Percentiles rank a stretch among this genome's conserved stretches.
phyloP scores from a whole-genome alignment of 2,113 vertebrate genomes.

The Alexandromys fortis region DNA sequence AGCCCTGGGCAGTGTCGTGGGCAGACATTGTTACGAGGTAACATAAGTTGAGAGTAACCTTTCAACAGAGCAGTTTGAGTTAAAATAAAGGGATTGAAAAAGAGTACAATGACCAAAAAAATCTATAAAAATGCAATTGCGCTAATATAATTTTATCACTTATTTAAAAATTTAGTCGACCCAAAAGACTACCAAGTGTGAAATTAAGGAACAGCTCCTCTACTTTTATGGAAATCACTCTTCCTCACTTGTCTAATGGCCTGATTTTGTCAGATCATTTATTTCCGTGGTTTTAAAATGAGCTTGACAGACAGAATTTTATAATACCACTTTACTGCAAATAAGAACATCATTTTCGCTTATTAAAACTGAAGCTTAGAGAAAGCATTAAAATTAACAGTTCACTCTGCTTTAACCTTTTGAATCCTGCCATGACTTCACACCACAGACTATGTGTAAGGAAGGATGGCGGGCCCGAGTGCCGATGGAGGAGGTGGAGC shows the following conservation, averaged over 20 bases:
- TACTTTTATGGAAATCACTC: conserved; percentile 92
- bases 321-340: conserved; percentile 92
- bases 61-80: conserved; percentile 87
- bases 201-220: conserved; percentile 91
- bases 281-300: conserved; percentile 92
- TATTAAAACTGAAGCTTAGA: conserved; percentile 92
- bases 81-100: conserved; percentile 90
- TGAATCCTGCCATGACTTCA: conserved; percentile 86
- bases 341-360: conserved; percentile 92
- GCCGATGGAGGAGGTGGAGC: neutral
- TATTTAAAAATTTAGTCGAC: conserved; percentile 94
- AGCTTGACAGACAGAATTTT: conserved; percentile 93
- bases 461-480: neutral
- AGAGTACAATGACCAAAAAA: conserved; percentile 92
- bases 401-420: conserved; percentile 91
- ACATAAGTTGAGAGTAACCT: conserved; percentile 88
- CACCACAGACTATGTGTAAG: conserved; percentile 76
- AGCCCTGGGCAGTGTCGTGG: conserved; percentile 73
- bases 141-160: conserved; percentile 93
- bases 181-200: conserved; percentile 93
- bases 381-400: conserved; percentile 92
- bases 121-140: conserved; percentile 93
- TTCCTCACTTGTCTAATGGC: conserved; percentile 92
- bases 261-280: conserved; percentile 92
- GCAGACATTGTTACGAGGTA: conserved; percentile 82